These are phyloP conservation scores for Paramacrobiotus metropolitanus DNA, from an alignment of 1,140 invertebrate genomes.

Conservation along the genomic window DNA sequence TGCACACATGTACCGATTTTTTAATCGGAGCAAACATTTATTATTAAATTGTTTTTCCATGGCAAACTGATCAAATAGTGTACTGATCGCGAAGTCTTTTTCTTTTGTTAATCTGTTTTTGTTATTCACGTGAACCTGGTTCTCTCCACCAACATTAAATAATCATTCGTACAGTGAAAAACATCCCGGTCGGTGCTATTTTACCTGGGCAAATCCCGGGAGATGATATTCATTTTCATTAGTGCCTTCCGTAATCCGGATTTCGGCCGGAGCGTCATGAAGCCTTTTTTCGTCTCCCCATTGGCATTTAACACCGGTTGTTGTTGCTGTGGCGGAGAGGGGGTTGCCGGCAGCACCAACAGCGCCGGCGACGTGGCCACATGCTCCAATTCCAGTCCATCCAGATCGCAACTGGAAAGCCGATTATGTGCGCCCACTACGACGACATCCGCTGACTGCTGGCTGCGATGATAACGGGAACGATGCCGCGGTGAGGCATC, in stretches of 20 bases:
- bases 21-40: too few relatives aligned
- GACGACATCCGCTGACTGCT: conserved; percentile 20
- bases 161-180: too few relatives aligned
- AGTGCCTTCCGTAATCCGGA: conserved; percentile 59
- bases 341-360: conserved; percentile 17
- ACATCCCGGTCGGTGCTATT: too few relatives aligned
- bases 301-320: conserved; percentile 32
- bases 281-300: conserved; percentile 34
- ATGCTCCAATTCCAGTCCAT: conserved; percentile 9
- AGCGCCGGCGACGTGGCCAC: conserved; percentile 15
- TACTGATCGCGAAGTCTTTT: too few relatives aligned
- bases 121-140: not conserved
- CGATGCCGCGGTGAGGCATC: conserved; percentile 21
- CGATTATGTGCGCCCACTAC: too few relatives aligned
- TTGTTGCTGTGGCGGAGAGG: conserved; percentile 1
- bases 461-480: conserved; percentile 16
- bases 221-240: conserved; percentile 44
- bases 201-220: not conserved
- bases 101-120: not conserved
- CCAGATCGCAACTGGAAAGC: conserved; percentile 14
- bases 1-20: too few relatives aligned
- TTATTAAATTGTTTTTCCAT: too few relatives aligned
- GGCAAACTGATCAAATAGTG: too few relatives aligned
- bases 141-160: not conserved
- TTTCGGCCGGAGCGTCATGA: conserved; percentile 65